These are phyloP conservation scores for Austrofundulus limnaeus DNA, from an alignment of 2,113 vertebrate genomes.

Conservation along the genomic window DNA sequence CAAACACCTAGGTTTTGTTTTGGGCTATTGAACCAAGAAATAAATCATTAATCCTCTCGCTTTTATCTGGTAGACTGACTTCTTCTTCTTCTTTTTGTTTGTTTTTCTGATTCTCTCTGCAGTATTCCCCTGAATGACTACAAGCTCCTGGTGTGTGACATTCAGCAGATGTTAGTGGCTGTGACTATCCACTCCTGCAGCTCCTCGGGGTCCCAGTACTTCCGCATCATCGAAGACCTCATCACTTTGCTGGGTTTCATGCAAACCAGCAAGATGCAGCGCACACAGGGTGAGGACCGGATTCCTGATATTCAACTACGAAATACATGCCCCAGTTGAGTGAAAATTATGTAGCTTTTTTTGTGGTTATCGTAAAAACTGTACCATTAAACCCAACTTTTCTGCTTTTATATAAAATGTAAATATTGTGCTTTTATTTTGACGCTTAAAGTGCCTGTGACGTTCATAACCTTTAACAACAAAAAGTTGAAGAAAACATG, in stretches of 20 bases:
- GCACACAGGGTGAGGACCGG: conserved; percentile 86
- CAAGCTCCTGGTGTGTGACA: conserved; percentile 90
- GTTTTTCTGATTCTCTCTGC: conserved; percentile 40
- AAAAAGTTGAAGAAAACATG: too few relatives aligned
- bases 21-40: conserved; percentile 32
- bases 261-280: conserved; percentile 90
- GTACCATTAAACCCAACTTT: too few relatives aligned
- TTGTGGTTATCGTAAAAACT: too few relatives aligned
- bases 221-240: conserved; percentile 97
- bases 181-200: conserved; percentile 97
- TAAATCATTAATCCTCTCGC: conserved; percentile 49
- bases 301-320: conserved; percentile 13
- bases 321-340: too few relatives aligned
- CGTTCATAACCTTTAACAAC: too few relatives aligned
- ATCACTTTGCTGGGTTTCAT: conserved; percentile 94
- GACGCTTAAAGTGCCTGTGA: too few relatives aligned
- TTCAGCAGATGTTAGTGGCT: conserved; percentile 92
- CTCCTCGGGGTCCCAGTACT: conserved; percentile 95
- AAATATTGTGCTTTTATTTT: too few relatives aligned
- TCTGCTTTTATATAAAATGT: too few relatives aligned
- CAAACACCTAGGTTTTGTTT: conserved; percentile 33
- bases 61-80: conserved; percentile 32
- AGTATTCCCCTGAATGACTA: conserved; percentile 92
- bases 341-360: too few relatives aligned
- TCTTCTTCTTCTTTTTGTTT: conserved; percentile 21